Base-by-base conservation (phyloP, 64 coral and sea anemone species). In the Stylophora pistillata region DNA sequence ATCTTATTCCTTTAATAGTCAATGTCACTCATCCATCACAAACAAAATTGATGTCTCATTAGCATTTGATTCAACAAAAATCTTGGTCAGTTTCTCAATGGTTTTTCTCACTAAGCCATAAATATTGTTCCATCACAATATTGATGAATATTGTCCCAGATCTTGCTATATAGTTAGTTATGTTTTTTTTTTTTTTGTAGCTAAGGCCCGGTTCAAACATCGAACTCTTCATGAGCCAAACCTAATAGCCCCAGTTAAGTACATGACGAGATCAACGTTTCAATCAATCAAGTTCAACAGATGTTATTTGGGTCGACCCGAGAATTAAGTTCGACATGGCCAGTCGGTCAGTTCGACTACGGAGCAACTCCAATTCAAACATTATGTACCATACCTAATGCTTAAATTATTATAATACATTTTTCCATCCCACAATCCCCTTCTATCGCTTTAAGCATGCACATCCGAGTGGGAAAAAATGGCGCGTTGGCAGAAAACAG, bases 261-360 rank as follows among this genome's bases (percentile, higher is more conserved):
- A 71, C 88, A 90, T 82, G 69, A 53, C 11, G 4, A 82, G 88
- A 53, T 72, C 53, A 53, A 74, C 78, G 78, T 90, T 57, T 90
- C 77, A 90, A 90, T 72, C 64, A 90, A 90, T 82, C 82, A 82
- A 80, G 88, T 82, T 82, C 65, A 15, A 33, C 85, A 90, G 16
- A 55, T 64, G 11, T 69, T 58, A 79, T 82, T 79, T 78, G 76
- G 64, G 30, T 90, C 65, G 53, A 82, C 77, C 62, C n/a, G 33
- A 77, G 13, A 15, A 58, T 77, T 53, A 58, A 62, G 73, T 64
- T 78, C 74, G 57, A 78, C 74, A 15, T 72, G 1, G 26, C 55
- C 58, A 63, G 74, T 72, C 29, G 52, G 20, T 33, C 60, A 55
- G 64, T 58, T 56, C 66, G 78, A 82, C 88, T 53, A 72, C 5